Evolutionary conservation across 2,797 vertebrate genomes (phyloP), one percentile per base, ranked within the genome.

Genomic region (Alfaro cultratus): DNA sequence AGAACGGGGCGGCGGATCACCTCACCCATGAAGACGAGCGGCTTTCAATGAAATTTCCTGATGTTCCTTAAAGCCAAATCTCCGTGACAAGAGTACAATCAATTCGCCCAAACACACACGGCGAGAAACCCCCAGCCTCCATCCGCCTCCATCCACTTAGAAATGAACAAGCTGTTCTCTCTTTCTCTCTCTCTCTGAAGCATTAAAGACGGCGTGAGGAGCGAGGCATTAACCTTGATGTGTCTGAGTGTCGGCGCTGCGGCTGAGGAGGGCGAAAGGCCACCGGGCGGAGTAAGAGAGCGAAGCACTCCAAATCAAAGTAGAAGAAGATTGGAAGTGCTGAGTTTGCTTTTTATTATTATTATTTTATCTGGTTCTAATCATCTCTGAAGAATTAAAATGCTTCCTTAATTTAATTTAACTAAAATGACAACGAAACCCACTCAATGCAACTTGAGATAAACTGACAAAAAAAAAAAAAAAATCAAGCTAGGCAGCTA

Each of bases 1-100:
- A 5, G 68, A 78, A 85, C 46, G n/a, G 3, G 43, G 34, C 80
- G 79, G 77, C 84, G 83, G 78, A 87, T 92, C 83, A 86, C 87
- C 83, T 84, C 78, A 36, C 80, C 83, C 83, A 86, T 81, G 79
- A 84, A 89, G 89, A 90, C 77, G 80, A 91, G 86, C 29, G 0
- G 0, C 62, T 83, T 83, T 80, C 82, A 76, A n/a, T 53, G 71
- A 46, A 51, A 83, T 83, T 88, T 79, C 78, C 75, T 5, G 16
- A 80, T 83, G 89, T 86, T 80, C 64, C 80, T 43, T 77, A 78
- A 86, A 86, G 79, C 83, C 77, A 86, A 71, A 85, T 81, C 83
- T 86, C 60, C 49, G 31, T 85, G 84, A 81, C 74, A 47, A 23
- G 80, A 83, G 23, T 43, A 85, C 62, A 85, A 85, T 87, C 83